Base-by-base conservation (phyloP, 2,888 invertebrate species). In the Erpobdella octoculata region DNA sequence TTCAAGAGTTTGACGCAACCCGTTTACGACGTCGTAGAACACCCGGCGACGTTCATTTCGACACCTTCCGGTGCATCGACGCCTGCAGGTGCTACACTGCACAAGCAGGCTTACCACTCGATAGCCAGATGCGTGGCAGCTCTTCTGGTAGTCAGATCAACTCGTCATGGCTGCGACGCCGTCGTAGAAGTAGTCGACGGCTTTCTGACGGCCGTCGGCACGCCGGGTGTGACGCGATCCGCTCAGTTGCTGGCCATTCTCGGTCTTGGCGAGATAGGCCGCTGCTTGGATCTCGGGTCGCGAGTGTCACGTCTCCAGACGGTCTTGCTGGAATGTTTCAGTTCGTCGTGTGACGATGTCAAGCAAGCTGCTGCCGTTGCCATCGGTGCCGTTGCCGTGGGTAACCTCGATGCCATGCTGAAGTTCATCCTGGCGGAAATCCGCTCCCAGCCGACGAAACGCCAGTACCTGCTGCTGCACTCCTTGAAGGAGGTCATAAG, bases 281-380 rank as follows among this genome's bases (percentile, higher is more conserved):
- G 69, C 25, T 58, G 31, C 46, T 18, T 53, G 21, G 21, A 48
- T n/a, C 58, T 69, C 6, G 69, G 48, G 36, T 15, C 18, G 9
- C 1, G 37, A 28, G 12, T 15, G 2, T 28, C 6, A 15, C 28
- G 83, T 72, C 79, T 83, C 59, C 80, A 82, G 76, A 77, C 79
- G 71, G 81, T 85, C 12, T 83, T 87, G 31, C 86, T 96, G 73
- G 88, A 89, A 75, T 92, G 94, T 25, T 97, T 98, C 84, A 88
- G 90, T 0, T 91, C 92, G 4, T 88, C 89, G 15, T 93, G 93
- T 0, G 97, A 98, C 83, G 96, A 98, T 84, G 91, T 98, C 2
- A 97, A 97, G 84, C 92, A 93, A 0, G 96, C 96, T 0, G 97
- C 97, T 18, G 94, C 96, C 76, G 94, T 96, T 84, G 92, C 97